Percentiles rank a stretch among this genome's conserved stretches.
Conservation (phyloP, 2,888 invertebrate species). For the Cenopis cana region DNA sequence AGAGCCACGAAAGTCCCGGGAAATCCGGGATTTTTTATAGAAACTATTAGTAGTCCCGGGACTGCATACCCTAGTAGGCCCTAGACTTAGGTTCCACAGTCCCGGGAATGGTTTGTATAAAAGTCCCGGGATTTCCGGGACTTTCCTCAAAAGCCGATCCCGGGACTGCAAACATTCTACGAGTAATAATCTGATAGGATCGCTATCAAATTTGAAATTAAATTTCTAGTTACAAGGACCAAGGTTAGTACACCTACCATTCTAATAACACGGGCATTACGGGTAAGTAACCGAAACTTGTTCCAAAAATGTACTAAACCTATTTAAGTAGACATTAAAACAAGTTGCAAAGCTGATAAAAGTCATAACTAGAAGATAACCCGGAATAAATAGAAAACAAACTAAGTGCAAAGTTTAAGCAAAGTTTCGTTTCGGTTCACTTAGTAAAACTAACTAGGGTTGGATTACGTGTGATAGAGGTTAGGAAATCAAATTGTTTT, state of each 20-base stretch:
- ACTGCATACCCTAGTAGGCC: too few relatives aligned
- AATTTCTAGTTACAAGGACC: background rate
- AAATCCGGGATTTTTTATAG: too few relatives aligned
- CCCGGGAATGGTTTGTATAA: too few relatives aligned
- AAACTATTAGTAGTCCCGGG: too few relatives aligned
- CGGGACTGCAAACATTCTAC: too few relatives aligned
- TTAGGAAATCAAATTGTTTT: too few relatives aligned
- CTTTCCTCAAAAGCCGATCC: too few relatives aligned
- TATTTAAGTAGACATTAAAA: conserved; percentile 42
- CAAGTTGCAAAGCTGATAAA: conserved; percentile 50
- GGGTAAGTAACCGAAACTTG: background rate
- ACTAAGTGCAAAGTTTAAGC: conserved; percentile 63
- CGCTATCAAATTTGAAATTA: background rate
- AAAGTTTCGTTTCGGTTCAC: conserved; percentile 49
- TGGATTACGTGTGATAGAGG: conserved; percentile 53
- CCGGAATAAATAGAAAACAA: conserved; percentile 60
- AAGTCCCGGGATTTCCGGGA: too few relatives aligned
- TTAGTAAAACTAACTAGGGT: conserved; percentile 59
- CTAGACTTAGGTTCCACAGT: too few relatives aligned
- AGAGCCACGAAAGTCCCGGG: too few relatives aligned
- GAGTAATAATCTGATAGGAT: background rate
- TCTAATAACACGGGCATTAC: background rate
- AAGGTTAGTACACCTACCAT: conserved; percentile 1
- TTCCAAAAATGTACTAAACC: conserved; percentile 32
- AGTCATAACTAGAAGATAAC: conserved; percentile 57